A percentile compares a stretch with the other conserved stretches of the same genome.
Conservation (phyloP, 53 echinoderm and acorn worm genomes). For the Luidia sarsii region DNA sequence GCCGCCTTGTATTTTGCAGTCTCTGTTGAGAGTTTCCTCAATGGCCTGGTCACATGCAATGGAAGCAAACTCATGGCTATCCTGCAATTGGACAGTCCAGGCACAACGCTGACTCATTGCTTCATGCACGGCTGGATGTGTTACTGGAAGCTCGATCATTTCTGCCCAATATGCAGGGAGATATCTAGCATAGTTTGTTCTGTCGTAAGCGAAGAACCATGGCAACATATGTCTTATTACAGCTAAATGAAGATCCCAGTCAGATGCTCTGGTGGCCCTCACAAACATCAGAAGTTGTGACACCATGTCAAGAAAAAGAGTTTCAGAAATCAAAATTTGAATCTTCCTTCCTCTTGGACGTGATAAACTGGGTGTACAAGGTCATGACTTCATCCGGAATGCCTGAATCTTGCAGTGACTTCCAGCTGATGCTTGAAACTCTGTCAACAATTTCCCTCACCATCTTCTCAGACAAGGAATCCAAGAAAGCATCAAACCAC, state of each 20-base stretch:
- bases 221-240: background rate
- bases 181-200: constrained; percentile 36
- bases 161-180: constrained; percentile 42
- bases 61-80: constrained; percentile 1
- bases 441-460: background rate
- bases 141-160: constrained; percentile 17
- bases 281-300: constrained; percentile 17
- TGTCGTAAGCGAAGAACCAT: background rate
- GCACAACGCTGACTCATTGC: no score
- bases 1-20: constrained; percentile 46
- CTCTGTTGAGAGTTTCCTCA: constrained; percentile 56
- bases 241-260: background rate
- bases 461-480: background rate
- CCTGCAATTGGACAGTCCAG: no score
- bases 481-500: background rate
- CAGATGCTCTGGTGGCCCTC: background rate
- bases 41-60: no score
- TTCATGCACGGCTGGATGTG: constrained; percentile 6
- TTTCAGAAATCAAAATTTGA: constrained; percentile 50
- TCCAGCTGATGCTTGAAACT: background rate
- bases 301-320: constrained; percentile 59
- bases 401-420: background rate
- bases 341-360: background rate
- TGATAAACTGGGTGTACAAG: constrained; percentile 2
- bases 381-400: background rate